phyloP scores from a whole-genome alignment of 2,888 invertebrate genomes.

The Rhimphoctona megacephalus region DNA sequence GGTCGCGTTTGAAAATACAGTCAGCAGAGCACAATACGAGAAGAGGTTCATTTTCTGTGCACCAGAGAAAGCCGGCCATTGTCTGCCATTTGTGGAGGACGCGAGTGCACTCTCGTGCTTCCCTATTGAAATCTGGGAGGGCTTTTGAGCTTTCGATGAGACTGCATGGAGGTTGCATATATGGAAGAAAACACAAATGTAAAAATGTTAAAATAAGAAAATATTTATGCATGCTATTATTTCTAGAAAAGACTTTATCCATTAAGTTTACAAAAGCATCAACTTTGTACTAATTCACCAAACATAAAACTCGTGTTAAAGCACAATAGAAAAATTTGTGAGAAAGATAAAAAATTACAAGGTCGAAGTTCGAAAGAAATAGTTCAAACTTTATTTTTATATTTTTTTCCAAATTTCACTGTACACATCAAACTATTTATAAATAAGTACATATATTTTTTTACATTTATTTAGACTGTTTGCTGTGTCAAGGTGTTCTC shows the following conservation, averaged over 20 bases:
- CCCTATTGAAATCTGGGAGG: slow-evolving; percentile 71
- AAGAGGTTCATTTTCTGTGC: slow-evolving; percentile 50
- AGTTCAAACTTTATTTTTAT: background rate
- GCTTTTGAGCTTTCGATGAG: slow-evolving; percentile 66
- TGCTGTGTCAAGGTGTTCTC: slow-evolving; percentile 93
- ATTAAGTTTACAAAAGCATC: background rate
- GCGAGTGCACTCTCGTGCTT: slow-evolving; percentile 57
- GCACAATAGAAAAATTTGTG: background rate
- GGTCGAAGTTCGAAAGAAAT: background rate
- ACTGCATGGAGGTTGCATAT: slow-evolving; percentile 22
- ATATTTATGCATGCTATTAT: slow-evolving; percentile 31
- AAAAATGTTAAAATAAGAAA: background rate
- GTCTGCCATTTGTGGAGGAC: slow-evolving; percentile 73
- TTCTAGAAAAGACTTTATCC: background rate
- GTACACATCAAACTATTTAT: background rate
- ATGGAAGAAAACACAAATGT: background rate
- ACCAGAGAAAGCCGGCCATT: slow-evolving; percentile 70
- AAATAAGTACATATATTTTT: background rate
- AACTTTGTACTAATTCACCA: background rate
- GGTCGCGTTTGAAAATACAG: slow-evolving; percentile 47
- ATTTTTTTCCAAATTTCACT: background rate
- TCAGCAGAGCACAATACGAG: slow-evolving; percentile 56
- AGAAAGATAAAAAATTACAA: background rate
- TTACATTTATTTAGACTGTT: slow-evolving; percentile 89
- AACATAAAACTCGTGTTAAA: background rate